Evolutionary conservation across 2,113 vertebrate species (phyloP), one percentile per base, ranked within the genome.

Genomic region (Chaetops frenatus): DNA sequence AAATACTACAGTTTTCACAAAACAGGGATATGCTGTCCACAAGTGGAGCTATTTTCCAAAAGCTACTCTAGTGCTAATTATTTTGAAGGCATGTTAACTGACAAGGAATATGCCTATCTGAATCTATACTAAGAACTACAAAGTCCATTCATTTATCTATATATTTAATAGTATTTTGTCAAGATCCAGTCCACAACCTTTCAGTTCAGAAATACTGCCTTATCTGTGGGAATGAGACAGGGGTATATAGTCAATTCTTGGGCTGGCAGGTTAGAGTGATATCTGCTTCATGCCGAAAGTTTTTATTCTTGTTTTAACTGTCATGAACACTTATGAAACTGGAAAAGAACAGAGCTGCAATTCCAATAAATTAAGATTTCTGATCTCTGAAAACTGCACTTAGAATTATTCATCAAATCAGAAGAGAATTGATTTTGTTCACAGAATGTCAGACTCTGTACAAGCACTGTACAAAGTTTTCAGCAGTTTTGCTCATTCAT

Each of bases 251-350:
- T 44, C 25, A 92, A 6, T 66, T 85, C 71, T 94, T 81, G 86
- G 66, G 94, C 96, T 97, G 96, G 82, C 95, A 87, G 60, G 72
- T 73, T 94, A 95, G 96, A 92, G 57, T 94, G 94, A 79, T 90
- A 94, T 82, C 94, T 97, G 80, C 83, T 96, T 95, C 67, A 48
- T 84, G 71, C 65, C 33, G 5, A n/a, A 80, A 69, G 86, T 96
- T 97, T 97, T 96, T 95, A 91, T 91, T 94, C 35, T 92, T 80
- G 11, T 85, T 95, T 94, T 95, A 94, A 73, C 91, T 97, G 94
- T 92, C 95, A 94, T 88, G 86, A 97, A 92, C 58, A 72, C 40
- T 96, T 94, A 85, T 35, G 40, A 97, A 97, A 95, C 86, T 95
- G 96, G 95, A 96, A 92, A 82, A 91, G 92, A 98, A 95, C 88